Percentiles rank a stretch among this genome's conserved stretches.
Evolutionary conservation across 2,113 vertebrate species (phyloP).

Genomic region (Motacilla tschutschensis): DNA sequence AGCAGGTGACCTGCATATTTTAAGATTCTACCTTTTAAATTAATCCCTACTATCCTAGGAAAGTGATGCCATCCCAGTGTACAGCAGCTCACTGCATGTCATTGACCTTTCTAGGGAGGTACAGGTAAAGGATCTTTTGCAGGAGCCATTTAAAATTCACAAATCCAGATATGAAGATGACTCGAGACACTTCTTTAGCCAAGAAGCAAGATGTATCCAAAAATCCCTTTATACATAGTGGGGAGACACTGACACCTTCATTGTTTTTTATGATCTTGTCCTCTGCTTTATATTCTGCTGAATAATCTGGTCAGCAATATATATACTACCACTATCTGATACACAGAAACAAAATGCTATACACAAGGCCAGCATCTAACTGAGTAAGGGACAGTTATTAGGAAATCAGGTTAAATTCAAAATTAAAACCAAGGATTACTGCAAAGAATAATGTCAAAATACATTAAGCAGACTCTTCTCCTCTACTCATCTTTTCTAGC

Average conservation of each 20-base stretch:
- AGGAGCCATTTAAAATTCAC: background rate
- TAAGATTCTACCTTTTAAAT: background rate
- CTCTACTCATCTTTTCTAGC: background rate
- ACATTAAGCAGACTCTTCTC: background rate
- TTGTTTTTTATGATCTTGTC: background rate
- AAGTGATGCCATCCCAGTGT: background rate
- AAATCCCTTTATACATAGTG: background rate
- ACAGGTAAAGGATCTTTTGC: background rate
- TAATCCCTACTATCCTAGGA: background rate
- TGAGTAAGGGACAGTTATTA: background rate
- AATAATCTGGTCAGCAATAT: background rate
- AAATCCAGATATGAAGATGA: background rate
- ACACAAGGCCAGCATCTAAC: background rate
- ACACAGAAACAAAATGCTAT: background rate
- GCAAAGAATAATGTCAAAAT: conserved; percentile 12
- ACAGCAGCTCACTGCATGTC: background rate
- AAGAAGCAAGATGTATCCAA: background rate
- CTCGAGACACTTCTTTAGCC: background rate
- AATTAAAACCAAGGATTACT: conserved; percentile 4
- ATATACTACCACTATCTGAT: background rate
- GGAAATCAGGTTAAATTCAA: background rate
- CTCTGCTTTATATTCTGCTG: background rate
- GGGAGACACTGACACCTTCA: background rate
- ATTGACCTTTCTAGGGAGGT: background rate
- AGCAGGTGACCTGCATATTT: background rate